Conservation (phyloP, 2,113 vertebrate genomes). For the Marcusenius ussheri region DNA sequence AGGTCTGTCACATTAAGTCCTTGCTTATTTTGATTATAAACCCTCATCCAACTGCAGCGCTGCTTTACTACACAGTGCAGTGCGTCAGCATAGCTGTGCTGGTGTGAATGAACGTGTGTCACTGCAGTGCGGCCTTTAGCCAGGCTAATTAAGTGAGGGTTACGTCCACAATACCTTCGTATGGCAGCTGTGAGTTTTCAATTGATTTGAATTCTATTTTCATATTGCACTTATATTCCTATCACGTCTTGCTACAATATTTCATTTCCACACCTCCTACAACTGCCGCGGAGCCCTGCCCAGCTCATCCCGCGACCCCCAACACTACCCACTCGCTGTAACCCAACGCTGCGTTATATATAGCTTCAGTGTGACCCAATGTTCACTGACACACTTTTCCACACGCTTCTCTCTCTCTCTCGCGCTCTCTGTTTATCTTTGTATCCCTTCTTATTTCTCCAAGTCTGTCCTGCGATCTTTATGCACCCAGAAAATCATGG, state of each 20-base stretch:
- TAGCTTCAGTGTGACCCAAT: constrained; percentile 60
- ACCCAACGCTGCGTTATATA: constrained; percentile 62
- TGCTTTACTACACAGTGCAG: background rate
- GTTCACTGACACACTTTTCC: constrained; percentile 59
- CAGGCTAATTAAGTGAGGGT: background rate
- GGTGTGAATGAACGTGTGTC: background rate
- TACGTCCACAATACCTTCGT: background rate
- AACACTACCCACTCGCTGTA: constrained; percentile 47
- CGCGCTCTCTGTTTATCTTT: constrained; percentile 39
- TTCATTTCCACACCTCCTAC: constrained; percentile 27
- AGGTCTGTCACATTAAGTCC: constrained; percentile 13
- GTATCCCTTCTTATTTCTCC: constrained; percentile 28
- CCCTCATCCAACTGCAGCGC: background rate
- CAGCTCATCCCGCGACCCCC: constrained; percentile 17
- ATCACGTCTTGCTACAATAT: constrained; percentile 20
- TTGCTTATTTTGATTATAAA: constrained; percentile 25
- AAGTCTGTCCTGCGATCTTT: background rate
- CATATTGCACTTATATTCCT: background rate
- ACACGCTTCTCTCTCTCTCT: constrained; percentile 40
- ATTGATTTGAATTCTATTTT: background rate
- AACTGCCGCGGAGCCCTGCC: background rate
- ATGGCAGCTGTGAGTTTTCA: background rate
- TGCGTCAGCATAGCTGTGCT: background rate
- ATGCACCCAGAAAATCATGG: background rate
- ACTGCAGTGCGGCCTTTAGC: background rate